Conservation (phyloP, 2,113 vertebrate genomes). For the Phalacrocorax carbo region DNA sequence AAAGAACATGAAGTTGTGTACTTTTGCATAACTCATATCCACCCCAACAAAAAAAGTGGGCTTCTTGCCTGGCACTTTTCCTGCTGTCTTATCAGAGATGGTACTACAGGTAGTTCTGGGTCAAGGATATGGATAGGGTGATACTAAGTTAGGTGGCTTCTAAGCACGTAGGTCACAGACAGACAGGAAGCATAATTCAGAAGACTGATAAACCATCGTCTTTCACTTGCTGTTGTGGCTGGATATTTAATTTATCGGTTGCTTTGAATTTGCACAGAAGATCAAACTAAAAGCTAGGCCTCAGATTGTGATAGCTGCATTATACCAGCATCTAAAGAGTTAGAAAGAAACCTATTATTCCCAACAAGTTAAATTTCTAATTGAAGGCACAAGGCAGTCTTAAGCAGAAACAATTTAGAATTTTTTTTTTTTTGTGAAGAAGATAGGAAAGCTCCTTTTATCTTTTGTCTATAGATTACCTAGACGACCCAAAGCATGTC, state of each 20-base stretch:
- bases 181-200: not conserved
- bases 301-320: not conserved
- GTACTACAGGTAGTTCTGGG: not conserved
- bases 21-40: not conserved
- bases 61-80: not conserved
- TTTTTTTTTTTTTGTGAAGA: not conserved
- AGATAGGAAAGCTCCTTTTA: not conserved
- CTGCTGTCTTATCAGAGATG: not conserved
- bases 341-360: not conserved
- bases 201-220: not conserved
- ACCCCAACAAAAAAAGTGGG: not conserved
- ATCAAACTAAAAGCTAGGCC: not conserved
- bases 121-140: not conserved
- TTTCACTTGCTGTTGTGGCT: not conserved
- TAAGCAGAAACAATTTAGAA: not conserved
- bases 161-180: not conserved
- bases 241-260: not conserved
- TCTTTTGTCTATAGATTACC: not conserved
- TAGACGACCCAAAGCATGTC: not conserved
- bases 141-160: not conserved
- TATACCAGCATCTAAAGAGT: not conserved
- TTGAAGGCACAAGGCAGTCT: not conserved
- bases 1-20: rapidly evolving
- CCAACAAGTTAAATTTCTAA: not conserved
- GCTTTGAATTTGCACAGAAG: not conserved